Base-by-base conservation (phyloP, 2,888 invertebrate genomes). In the Leistus spinibarbis region DNA sequence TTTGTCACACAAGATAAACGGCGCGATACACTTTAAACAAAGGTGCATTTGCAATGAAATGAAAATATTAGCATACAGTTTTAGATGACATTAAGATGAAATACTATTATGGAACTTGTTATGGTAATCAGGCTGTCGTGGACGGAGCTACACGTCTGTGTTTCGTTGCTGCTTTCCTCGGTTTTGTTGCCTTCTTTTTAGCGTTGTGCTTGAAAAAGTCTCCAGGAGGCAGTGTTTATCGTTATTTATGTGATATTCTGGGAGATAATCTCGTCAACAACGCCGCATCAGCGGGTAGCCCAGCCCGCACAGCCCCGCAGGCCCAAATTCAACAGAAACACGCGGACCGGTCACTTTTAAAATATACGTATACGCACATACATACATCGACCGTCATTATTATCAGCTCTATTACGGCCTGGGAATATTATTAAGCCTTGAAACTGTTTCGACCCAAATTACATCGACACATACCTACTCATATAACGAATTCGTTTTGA, bases 11-110 rank as follows among this genome's bases (percentile, higher is more conserved):
- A 23, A 69, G 82, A 82, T 82, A 77, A 77, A 77, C 75, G 70
- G 67, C 76, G 77, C 69, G 78, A 78, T 78, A 78, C 77, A 82
- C 81, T 82, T 82, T 76, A 82, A 83, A 84, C 83, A 84, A 84
- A 85, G 84, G 81, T 81, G 82, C 83, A 83, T 84, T 85, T 80
- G 83, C 85, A 83, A 82, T 80, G 82, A 82, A 83, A 83, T 81
- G 83, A 81, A 83, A 84, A 81, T 84, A 85, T 85, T 85, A 85
- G 84, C 85, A 85, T 85, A 84, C 81, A 82, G 82, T 84, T 85
- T 84, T 84, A 85, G 85, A 85, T 85, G 85, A 84, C 85, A 84
- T 82, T 82, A 81, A 82, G 83, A 86, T 85, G 86, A 86, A 85
- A 85, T 85, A 85, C 80, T 81, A 82, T 81, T 82, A 82, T 83